Base-by-base conservation (phyloP, 2,888 invertebrate species). In the Meteorus cinctellus region DNA sequence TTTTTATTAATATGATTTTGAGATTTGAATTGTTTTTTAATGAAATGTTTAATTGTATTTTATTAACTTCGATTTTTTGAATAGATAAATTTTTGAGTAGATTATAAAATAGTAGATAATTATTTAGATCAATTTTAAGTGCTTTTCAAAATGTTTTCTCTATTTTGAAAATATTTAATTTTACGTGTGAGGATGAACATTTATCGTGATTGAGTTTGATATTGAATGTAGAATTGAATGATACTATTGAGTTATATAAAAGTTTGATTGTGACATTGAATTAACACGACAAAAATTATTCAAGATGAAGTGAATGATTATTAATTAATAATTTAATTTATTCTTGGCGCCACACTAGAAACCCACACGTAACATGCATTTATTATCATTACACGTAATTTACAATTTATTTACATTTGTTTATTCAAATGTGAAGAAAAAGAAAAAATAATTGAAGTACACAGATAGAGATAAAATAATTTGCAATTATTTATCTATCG, bases 391-490 rank as follows among this genome's bases (percentile, higher is more conserved):
- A 4, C 16, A 48, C n/a, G 48, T 16, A 48, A 16, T 48, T 48
- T 48, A 48, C 48, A 48, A 48, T 48, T 48, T 48, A 48, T 48
- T 48, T n/a, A 48, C 48, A n/a, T 48, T 48, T 48, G n/a, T 16
- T 48, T 48, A 63, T 63, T 34, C 16, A 63, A 41, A 41, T 41
- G 31, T 34, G 34, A 63, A 34, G 3, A n/a, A 31, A 34, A 63
- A 34, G 3, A n/a, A 31, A 34, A 29, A 63, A 12, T n/a, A 34
- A 63, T n/a, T 8, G 16, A 63, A 16, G 16, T 34, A 8, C 3
- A 8, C 6, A 63, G 1, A n/a, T 34, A 16, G 34, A 34, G 51
- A 19, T n/a, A 51, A 51, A 51, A 51, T 34, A 63, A 34, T 34
- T n/a, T 19, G 5, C 8, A 24, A 55, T 55, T 8, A 19, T 19